phyloP scores from a whole-genome alignment of 92 coral and sea anemone species.

The Actinostola sp. region DNA sequence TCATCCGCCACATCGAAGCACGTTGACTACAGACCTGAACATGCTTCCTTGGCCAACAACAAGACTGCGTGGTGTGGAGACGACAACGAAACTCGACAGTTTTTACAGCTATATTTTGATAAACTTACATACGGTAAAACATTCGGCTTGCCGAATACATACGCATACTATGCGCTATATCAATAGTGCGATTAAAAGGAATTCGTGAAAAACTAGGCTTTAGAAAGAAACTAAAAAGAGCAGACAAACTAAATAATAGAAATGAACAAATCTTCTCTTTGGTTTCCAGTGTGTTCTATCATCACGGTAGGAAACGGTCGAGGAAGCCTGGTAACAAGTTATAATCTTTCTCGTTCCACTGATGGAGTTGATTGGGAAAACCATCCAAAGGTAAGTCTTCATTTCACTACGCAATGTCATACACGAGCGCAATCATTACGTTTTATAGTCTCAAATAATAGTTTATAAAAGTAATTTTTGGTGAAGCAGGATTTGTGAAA shows the following conservation, averaged over 20 bases:
- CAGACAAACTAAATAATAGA: background rate
- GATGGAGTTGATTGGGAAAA: slow-evolving; percentile 19
- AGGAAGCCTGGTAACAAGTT: slow-evolving; percentile 3
- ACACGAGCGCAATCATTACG: too few relatives aligned
- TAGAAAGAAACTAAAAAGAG: too few relatives aligned
- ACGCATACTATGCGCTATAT: too few relatives aligned
- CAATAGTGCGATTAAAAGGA: background rate
- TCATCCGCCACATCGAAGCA: slow-evolving; percentile 19
- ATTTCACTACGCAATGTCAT: too few relatives aligned
- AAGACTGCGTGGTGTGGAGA: slow-evolving; percentile 25
- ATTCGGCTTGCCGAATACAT: too few relatives aligned
- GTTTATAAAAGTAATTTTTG: too few relatives aligned
- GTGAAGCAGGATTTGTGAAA: too few relatives aligned
- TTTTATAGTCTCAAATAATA: too few relatives aligned
- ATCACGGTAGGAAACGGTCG: background rate
- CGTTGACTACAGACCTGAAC: slow-evolving; percentile 20
- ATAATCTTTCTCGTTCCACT: slow-evolving; percentile 21
- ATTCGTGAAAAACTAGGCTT: background rate
- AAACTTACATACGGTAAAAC: slow-evolving; percentile 33
- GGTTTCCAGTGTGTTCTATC: slow-evolving; percentile 24
- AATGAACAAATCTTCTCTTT: background rate
- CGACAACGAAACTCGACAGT: slow-evolving; percentile 4
- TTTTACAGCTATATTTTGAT: slow-evolving; percentile 24
- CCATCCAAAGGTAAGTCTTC: slow-evolving; percentile 1
- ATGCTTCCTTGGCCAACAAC: background rate